phyloP scores from a whole-genome alignment of 2,113 vertebrate genomes.

The Tupaia tana region DNA sequence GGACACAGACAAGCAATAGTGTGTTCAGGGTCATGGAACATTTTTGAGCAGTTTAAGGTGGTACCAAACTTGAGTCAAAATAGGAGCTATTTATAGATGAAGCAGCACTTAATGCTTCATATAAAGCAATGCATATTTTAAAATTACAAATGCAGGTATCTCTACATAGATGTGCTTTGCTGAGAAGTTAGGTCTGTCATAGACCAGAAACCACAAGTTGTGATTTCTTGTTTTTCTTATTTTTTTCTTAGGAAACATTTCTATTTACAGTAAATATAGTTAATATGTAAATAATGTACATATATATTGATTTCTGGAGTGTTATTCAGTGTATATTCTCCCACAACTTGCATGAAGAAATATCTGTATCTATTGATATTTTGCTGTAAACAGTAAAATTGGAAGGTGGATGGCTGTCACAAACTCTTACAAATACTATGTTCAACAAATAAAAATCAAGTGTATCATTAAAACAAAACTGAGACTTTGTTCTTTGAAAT shows the following conservation, averaged over 20 bases:
- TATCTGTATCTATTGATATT: constrained; percentile 74
- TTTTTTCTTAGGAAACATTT: constrained; percentile 88
- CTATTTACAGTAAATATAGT: constrained; percentile 86
- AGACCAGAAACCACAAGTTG: constrained; percentile 81
- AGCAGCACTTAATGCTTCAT: constrained; percentile 81
- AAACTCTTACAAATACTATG: constrained; percentile 80
- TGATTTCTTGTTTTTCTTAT: constrained; percentile 85
- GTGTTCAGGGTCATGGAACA: not conserved
- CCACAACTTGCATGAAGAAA: constrained; percentile 85
- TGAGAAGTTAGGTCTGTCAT: constrained; percentile 80
- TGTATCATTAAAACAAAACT: not conserved
- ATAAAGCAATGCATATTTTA: constrained; percentile 80
- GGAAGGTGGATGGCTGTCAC: constrained; percentile 71
- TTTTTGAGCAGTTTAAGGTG: constrained; percentile 72
- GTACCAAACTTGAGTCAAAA: constrained; percentile 68
- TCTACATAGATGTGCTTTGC: constrained; percentile 82
- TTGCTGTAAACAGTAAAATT: constrained; percentile 71
- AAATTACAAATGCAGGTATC: constrained; percentile 68
- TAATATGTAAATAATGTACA: constrained; percentile 89
- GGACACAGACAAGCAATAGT: not conserved
- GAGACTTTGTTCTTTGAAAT: constrained; percentile 8
- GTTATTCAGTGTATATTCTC: constrained; percentile 83
- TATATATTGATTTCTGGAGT: constrained; percentile 80
- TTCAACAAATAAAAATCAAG: constrained; percentile 76
- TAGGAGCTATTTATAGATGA: constrained; percentile 72